phyloP scores from a whole-genome alignment of 2,113 vertebrate species.

The Tetrao urogallus region DNA sequence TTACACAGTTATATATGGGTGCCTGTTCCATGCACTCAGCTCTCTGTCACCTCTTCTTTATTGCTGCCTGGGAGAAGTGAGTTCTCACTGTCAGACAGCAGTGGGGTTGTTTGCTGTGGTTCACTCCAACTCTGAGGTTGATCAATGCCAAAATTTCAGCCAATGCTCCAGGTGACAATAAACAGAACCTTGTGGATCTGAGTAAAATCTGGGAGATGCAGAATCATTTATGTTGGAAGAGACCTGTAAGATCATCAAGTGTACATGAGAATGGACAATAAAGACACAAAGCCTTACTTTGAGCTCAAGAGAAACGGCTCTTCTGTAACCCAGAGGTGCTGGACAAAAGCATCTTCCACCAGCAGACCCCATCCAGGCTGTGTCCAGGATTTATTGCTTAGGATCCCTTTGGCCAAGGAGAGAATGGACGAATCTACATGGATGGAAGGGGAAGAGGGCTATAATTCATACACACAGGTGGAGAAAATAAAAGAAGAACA shows the following conservation, averaged over 20 bases:
- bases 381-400: background rate
- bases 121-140: background rate
- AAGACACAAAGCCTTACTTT: background rate
- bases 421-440: background rate
- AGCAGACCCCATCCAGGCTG: background rate
- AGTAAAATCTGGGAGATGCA: background rate
- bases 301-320: background rate
- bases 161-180: background rate
- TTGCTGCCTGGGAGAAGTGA: background rate
- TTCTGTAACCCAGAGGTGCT: background rate
- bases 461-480: background rate
- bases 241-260: background rate
- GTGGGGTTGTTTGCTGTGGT: background rate
- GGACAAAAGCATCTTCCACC: background rate
- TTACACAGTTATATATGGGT: conserved; percentile 34
- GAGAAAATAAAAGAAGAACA: background rate
- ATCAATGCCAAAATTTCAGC: background rate
- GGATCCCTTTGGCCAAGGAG: background rate
- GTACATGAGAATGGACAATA: background rate
- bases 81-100: background rate
- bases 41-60: conserved; percentile 31
- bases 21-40: background rate
- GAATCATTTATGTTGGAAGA: background rate
- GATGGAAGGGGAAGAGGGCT: background rate
- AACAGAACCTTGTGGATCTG: background rate